Evolutionary conservation across 2,888 invertebrate species (phyloP), one percentile per base, ranked within the genome.

Genomic region (Altica lythri): DNA sequence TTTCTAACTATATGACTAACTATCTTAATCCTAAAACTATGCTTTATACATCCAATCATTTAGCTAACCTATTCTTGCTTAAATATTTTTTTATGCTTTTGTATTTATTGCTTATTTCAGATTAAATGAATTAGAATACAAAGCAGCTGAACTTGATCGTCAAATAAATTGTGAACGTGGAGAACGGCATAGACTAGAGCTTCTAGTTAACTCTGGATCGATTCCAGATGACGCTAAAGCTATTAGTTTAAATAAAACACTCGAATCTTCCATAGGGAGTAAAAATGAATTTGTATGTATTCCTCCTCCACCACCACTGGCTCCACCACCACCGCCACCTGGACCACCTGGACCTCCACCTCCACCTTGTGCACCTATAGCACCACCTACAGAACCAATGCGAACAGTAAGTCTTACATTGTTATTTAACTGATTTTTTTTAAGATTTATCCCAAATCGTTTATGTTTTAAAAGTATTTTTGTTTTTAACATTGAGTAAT

Each of bases 181-280:
- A 13, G 94, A 95, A 73, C 79, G 93, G 52, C 83, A 86, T 59
- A 85, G 93, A 53, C 81, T 92, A 57, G 93, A 95, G 74, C 86
- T 90, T 19, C 81, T 94, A 66, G 90, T 94, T 60, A 91, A 88
- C 63, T 92, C 92, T 64, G 95, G 95, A 61, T 92, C 91, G 78
- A 86, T 95, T 71, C 94, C 95, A 4, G 95, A 95, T 73, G 95
- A 95, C 74, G 92, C 94, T 17, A 95, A 95, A 81, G 90, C 86
- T 54, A 79, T 81, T 45, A 79, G 80, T 0, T 66, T 76, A 19
- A 74, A 74, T 61, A 68, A 72, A 19, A 62, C 65, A 19, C 68
- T 71, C 8, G 70, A 72, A 27, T 55, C 52, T 25, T 57, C 57
- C 12, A 55, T 46, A 4, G 61, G 65, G 18, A 63, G 63, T 45